phyloP scores from a whole-genome alignment of 2,113 vertebrate genomes.

The Lichenostomus cassidix region DNA sequence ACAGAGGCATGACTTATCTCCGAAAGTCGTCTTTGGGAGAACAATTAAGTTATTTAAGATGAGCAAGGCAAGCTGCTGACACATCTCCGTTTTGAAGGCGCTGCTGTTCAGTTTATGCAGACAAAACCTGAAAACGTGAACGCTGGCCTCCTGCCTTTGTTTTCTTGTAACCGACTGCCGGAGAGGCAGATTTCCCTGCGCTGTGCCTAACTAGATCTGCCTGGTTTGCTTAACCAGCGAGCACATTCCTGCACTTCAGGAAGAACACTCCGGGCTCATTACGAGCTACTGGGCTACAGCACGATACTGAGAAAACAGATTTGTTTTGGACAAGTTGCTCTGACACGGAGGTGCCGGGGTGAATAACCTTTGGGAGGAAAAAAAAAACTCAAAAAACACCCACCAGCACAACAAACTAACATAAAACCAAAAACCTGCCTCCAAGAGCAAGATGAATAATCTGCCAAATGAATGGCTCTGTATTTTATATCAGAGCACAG shows the following conservation, averaged over 20 bases:
- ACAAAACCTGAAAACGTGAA: slow-evolving; percentile 25
- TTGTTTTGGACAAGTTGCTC: slow-evolving; percentile 37
- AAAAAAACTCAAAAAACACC: background rate
- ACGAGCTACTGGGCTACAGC: background rate
- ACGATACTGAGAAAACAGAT: slow-evolving; percentile 33
- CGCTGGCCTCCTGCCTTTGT: slow-evolving; percentile 28
- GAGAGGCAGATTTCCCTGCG: slow-evolving; percentile 13
- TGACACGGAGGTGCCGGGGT: slow-evolving; percentile 8
- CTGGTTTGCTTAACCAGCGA: slow-evolving; percentile 20
- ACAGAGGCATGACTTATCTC: slow-evolving; percentile 14
- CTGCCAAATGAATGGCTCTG: background rate
- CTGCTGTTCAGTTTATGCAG: background rate
- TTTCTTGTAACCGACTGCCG: background rate
- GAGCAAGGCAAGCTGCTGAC: slow-evolving; percentile 27
- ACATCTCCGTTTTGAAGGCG: background rate
- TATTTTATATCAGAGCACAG: background rate
- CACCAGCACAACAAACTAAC: background rate
- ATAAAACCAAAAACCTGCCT: background rate
- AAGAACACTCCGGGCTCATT: slow-evolving; percentile 9
- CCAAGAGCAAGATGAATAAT: slow-evolving; percentile 32
- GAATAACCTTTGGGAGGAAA: background rate
- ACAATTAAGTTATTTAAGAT: slow-evolving; percentile 12
- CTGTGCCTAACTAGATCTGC: slow-evolving; percentile 12
- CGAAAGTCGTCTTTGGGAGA: background rate
- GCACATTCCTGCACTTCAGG: slow-evolving; percentile 42